Base-by-base conservation (phyloP, 2,888 invertebrate species). In the Lypha dubia region DNA sequence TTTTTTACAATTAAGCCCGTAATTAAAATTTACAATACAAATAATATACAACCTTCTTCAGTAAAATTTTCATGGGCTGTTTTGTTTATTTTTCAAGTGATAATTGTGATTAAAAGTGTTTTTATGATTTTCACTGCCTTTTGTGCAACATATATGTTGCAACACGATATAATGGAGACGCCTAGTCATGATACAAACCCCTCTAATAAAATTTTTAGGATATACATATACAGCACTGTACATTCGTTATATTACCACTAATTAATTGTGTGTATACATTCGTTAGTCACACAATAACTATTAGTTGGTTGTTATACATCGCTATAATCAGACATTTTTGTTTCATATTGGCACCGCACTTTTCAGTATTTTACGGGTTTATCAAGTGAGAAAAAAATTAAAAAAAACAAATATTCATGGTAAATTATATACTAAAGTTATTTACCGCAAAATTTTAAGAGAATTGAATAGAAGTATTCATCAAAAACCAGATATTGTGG, bases 321-420 rank as follows among this genome's bases (percentile, higher is more conserved):
- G 77, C 63, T 62, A 62, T 83, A 63, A 74, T 68, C 76, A 77
- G 86, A 74, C 82, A 84, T 68, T 84, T 75, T 79, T 80, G 49
- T 74, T 73, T 81, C 41, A 35, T 44, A 51, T 74, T 77, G 74
- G 58, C 73, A 44, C 73, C 68, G 62, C 68, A 74, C 20, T 68
- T 73, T 51, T 15, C 28, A 58, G 53, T 67, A 65, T 76, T 70
- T 65, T 49, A 41, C 63, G 56, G 77, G 35, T 46, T 20, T 77
- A 63, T 51, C 35, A 58, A 67, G 15, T 51, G 32, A 73, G 32
- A 58, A 70, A 28, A 65, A 41, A 28, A 51, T 22, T 60, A 15
- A 63, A 75, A 58, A 32, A 68, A 60, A 68, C 11, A 68, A 28
- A 46, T 60, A 53, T 80, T 56, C 7, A 77, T 74, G 84, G 81